phyloP scores from a whole-genome alignment of 2,888 invertebrate genomes.

The Clistopyga incitator region DNA sequence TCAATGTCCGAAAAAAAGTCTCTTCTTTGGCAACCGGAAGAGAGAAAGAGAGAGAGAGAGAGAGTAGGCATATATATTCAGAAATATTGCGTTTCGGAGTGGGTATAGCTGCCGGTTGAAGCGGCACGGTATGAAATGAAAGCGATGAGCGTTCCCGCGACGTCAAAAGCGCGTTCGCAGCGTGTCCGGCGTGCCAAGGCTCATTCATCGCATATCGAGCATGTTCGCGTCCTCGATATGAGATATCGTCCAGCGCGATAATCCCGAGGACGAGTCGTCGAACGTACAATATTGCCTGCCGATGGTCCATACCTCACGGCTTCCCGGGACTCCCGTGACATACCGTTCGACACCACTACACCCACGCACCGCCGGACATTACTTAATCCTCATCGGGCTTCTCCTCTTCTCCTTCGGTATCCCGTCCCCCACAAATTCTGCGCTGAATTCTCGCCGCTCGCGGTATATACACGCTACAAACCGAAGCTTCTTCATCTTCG shows the following conservation, averaged over 20 bases:
- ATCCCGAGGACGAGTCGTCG: slow-evolving; percentile 79
- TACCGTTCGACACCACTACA: slow-evolving; percentile 77
- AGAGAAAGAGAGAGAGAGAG: neutral
- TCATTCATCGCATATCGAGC: slow-evolving; percentile 84
- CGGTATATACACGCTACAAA: slow-evolving; percentile 13
- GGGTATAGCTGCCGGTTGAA: neutral
- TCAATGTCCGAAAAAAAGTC: neutral
- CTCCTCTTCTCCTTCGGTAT: slow-evolving; percentile 65
- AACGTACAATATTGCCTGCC: slow-evolving; percentile 79
- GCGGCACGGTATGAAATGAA: slow-evolving; percentile 38
- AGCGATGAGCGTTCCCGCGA: slow-evolving; percentile 35
- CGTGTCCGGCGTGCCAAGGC: slow-evolving; percentile 79
- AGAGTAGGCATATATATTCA: slow-evolving; percentile 10
- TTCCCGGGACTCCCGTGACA: slow-evolving; percentile 71
- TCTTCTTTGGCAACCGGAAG: neutral
- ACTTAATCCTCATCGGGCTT: slow-evolving; percentile 69
- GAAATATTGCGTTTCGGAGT: slow-evolving; percentile 36
- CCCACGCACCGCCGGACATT: slow-evolving; percentile 55
- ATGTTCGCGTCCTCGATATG: slow-evolving; percentile 80
- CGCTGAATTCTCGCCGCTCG: slow-evolving; percentile 56
- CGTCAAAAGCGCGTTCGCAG: slow-evolving; percentile 63
- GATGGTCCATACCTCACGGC: slow-evolving; percentile 76
- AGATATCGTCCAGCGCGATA: slow-evolving; percentile 82
- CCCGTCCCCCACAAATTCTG: slow-evolving; percentile 49
- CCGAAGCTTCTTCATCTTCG: slow-evolving; percentile 57